Base-by-base conservation (phyloP, 2,113 vertebrate species). In the Paralichthys olivaceus region DNA sequence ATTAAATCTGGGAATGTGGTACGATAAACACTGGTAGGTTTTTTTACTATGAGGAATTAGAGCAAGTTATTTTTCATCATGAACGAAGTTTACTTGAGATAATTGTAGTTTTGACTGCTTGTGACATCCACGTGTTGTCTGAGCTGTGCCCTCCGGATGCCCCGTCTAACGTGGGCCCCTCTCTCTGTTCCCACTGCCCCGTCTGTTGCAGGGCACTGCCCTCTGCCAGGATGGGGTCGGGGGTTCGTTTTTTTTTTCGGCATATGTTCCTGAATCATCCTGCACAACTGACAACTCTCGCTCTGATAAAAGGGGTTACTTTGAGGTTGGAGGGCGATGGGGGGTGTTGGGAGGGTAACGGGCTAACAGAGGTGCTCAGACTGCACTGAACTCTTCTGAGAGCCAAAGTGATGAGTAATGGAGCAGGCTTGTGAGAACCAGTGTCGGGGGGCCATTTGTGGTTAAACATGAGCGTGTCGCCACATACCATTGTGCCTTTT, bases 341-440 rank as follows among this genome's bases (percentile, higher is more conserved):
- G 34, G 34, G 34, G 51, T 45, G 69, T 22, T n/a, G 26, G 40
- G 49, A 29, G 63, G 37, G 29, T 11, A 12, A 7, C 40, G 64
- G 69, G 61, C 63, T 66, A 13, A 66, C 55, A 85, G 79, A 87
- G 90, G 83, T 85, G 83, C 28, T 79, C 67, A 85, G 60, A 84
- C 79, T 75, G 87, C 75, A 84, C 47, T 84, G 83, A 89, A 87
- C 72, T 88, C 72, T 67, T 69, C 77, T 72, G 75, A 91, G 83
- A 81, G 80, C 81, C 7, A 54, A 85, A 84, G 80, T 88, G 84
- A 70, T 95, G 93, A 95, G 80, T 92, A 93, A 94, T 93, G 87
- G 86, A 80, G 75, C 77, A 82, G 91, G 91, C 94, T 91, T 94
- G 93, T 95, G 94, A 93, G 90, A 95, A 94, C 90, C 93, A 87